phyloP scores from a whole-genome alignment of 2,888 invertebrate genomes.

The Cremastobaeus sp. region DNA sequence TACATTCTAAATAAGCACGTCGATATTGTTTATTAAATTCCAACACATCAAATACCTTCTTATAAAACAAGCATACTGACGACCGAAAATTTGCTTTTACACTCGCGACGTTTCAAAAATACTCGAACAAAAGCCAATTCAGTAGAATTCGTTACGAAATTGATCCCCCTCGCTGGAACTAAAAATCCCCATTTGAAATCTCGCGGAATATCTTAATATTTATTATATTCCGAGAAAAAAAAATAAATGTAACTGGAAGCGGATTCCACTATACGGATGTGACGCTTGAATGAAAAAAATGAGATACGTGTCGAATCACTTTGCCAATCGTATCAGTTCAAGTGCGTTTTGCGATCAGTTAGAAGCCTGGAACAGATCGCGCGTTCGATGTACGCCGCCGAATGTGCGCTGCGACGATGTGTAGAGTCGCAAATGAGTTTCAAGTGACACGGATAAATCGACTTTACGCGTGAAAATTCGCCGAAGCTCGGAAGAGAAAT shows the following conservation, averaged over 20 bases:
- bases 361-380: conserved; percentile 42
- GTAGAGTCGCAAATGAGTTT: conserved; percentile 61
- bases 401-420: conserved; percentile 44
- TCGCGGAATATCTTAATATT: conserved; percentile 18
- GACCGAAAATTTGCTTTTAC: no score
- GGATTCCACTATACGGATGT: conserved; percentile 29
- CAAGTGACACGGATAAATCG: conserved; percentile 60
- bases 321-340: conserved; percentile 51
- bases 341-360: conserved; percentile 55
- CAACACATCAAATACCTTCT: not conserved
- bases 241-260: conserved; percentile 20
- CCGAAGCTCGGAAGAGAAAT: conserved; percentile 55
- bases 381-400: conserved; percentile 24
- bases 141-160: not conserved
- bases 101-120: conserved; percentile 3
- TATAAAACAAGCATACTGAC: no score
- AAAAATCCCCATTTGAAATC: not conserved
- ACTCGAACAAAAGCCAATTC: not conserved
- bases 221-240: conserved; percentile 12
- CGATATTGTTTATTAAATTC: no score
- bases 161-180: not conserved
- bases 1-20: no score
- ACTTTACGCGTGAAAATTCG: conserved; percentile 61
- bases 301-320: conserved; percentile 53
- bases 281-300: conserved; percentile 42